Percentiles rank a stretch among this genome's conserved stretches.
phyloP scores from a whole-genome alignment of 2,797 vertebrate species.

The Okamejei kenojei region DNA sequence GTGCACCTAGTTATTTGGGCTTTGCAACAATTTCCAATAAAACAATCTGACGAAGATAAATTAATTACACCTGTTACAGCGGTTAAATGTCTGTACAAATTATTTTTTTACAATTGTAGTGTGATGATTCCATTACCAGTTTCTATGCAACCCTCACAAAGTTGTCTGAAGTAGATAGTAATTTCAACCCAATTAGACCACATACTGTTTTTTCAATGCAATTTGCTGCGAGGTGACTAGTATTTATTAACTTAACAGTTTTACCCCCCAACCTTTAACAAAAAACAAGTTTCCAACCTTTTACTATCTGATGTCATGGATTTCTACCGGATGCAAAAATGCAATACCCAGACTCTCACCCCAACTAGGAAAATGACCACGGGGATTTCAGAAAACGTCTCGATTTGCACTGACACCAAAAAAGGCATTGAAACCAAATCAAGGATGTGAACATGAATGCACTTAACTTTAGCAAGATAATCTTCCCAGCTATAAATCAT shows the following conservation, averaged over 20 bases:
- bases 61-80: conserved; percentile 45
- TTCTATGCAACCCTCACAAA: conserved; percentile 38
- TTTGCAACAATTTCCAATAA: conserved; percentile 30
- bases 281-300: conserved; percentile 54
- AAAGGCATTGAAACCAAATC: conserved; percentile 40
- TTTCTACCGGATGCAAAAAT: conserved; percentile 48
- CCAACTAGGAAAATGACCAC: conserved; percentile 51
- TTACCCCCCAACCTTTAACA: conserved; percentile 50
- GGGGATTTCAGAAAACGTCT: neutral
- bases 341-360: conserved; percentile 41
- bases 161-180: conserved; percentile 40
- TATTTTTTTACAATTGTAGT: conserved; percentile 44
- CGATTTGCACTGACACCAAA: conserved; percentile 10
- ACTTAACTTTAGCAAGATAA: neutral
- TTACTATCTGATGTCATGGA: conserved; percentile 58
- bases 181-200: conserved; percentile 50
- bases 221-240: conserved; percentile 45
- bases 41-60: conserved; percentile 41
- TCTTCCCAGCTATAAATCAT: neutral
- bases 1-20: conserved; percentile 17
- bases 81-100: conserved; percentile 48
- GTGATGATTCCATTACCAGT: conserved; percentile 42
- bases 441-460: conserved; percentile 39
- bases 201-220: conserved; percentile 46
- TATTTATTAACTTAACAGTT: conserved; percentile 55